Conservation (phyloP, 2,113 vertebrate genomes). For the Nothoprocta pentlandii region DNA sequence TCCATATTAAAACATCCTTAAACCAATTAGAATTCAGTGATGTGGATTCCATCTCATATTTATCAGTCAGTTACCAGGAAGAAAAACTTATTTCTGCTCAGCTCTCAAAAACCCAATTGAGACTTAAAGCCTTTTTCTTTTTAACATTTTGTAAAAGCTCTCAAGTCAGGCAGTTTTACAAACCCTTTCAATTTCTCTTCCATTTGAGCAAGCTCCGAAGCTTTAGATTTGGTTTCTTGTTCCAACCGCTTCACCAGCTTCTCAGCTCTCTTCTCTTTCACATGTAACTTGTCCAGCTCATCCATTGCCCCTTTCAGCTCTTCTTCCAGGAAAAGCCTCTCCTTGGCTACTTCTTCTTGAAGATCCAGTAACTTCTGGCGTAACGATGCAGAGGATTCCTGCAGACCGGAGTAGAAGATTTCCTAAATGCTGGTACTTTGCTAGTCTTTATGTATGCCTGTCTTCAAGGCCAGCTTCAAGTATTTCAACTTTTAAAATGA, state of each 20-base stretch:
- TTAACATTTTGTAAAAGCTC: neutral
- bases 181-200: constrained; percentile 82
- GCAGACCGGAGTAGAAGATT: neutral
- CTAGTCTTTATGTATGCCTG: neutral
- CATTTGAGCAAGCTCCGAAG: constrained; percentile 58
- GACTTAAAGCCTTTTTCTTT: neutral
- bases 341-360: constrained; percentile 79
- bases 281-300: constrained; percentile 86
- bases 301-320: constrained; percentile 86
- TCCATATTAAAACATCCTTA: neutral
- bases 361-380: constrained; percentile 79
- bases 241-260: constrained; percentile 69
- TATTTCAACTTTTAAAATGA: neutral
- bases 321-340: constrained; percentile 78
- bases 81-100: neutral
- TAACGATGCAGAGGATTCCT: constrained; percentile 82
- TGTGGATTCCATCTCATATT: neutral
- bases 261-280: constrained; percentile 79
- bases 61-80: neutral
- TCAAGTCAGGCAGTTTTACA: constrained; percentile 29
- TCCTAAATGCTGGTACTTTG: neutral
- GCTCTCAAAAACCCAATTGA: neutral
- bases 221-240: constrained; percentile 63
- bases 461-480: neutral
- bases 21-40: neutral